Percentiles rank a stretch among this genome's conserved stretches.
These are phyloP conservation scores for Tangara arthus DNA, from an alignment of 2,797 vertebrate genomes.

Conservation along the genomic window DNA sequence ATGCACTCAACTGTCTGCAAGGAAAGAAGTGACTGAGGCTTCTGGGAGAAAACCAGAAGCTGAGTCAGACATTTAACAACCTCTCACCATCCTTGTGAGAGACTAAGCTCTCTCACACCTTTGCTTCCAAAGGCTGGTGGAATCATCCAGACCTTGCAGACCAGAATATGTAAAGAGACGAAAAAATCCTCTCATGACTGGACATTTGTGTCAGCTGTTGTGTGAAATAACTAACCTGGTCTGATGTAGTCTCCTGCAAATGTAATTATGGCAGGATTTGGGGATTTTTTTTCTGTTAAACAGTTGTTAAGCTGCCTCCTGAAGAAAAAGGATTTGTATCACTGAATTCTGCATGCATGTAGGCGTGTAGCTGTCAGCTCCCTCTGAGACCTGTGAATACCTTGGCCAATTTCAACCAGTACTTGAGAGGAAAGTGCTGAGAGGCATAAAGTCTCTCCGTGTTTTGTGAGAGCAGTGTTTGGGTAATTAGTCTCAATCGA, in stretches of 20 bases:
- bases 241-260: background rate
- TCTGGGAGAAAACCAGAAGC: background rate
- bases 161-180: background rate
- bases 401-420: background rate
- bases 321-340: background rate
- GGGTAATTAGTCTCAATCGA: background rate
- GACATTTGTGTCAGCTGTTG: background rate
- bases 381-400: background rate
- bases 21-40: background rate
- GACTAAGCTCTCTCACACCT: background rate
- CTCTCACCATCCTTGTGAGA: background rate
- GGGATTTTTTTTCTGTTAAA: background rate
- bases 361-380: background rate
- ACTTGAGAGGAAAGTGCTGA: background rate
- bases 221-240: background rate
- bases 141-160: background rate
- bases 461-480: background rate
- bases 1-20: background rate
- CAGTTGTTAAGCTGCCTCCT: slow-evolving; percentile 2
- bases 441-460: background rate
- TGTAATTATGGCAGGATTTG: background rate
- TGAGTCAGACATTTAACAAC: background rate
- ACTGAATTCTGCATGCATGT: background rate
- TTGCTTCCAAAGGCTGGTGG: background rate
- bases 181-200: background rate